A percentile compares a stretch with the other conserved stretches of the same genome.
These are phyloP conservation scores for Prorops nasuta DNA, from an alignment of 1,140 invertebrate genomes.

Conservation along the genomic window DNA sequence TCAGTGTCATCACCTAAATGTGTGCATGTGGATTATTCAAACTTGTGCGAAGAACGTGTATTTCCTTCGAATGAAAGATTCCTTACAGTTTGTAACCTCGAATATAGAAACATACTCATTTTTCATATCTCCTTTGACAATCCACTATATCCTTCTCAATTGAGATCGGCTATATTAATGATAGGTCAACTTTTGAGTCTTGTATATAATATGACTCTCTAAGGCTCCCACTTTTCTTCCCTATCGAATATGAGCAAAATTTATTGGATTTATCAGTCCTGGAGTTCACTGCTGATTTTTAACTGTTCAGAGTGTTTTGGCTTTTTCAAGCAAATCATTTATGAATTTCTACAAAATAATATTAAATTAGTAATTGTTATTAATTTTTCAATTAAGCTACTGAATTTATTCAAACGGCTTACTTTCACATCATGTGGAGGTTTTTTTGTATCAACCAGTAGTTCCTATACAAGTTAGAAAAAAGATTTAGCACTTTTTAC, in stretches of 20 bases:
- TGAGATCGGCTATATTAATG: slow-evolving; percentile 18
- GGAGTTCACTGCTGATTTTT: slow-evolving; percentile 6
- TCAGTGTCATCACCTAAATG: too few relatives aligned
- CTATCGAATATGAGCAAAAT: slow-evolving; percentile 37
- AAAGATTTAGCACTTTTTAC: slow-evolving; percentile 10
- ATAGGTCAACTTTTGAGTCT: slow-evolving; percentile 19
- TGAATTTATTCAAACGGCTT: slow-evolving; percentile 44
- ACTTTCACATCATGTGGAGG: slow-evolving; percentile 82
- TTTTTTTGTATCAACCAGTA: slow-evolving; percentile 79
- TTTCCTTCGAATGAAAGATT: too few relatives aligned
- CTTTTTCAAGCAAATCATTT: slow-evolving; percentile 83
- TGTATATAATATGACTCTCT: slow-evolving; percentile 10
- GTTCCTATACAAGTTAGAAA: slow-evolving; percentile 66
- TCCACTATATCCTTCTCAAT: slow-evolving; percentile 3
- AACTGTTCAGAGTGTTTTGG: slow-evolving; percentile 75
- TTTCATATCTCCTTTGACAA: slow-evolving; percentile 6
- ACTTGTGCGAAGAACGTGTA: too few relatives aligned
- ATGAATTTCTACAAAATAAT: slow-evolving; percentile 82
- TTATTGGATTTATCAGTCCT: slow-evolving; percentile 14
- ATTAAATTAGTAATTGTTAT: slow-evolving; percentile 4
- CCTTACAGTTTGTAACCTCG: too few relatives aligned
- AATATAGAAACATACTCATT: neutral
- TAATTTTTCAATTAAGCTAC: slow-evolving; percentile 1
- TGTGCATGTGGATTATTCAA: too few relatives aligned
- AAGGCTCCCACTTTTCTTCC: slow-evolving; percentile 17